A percentile compares a stretch with the other conserved stretches of the same genome.
Evolutionary conservation across 2,113 vertebrate species (phyloP).

Genomic region (Chelonoidis abingdonii): DNA sequence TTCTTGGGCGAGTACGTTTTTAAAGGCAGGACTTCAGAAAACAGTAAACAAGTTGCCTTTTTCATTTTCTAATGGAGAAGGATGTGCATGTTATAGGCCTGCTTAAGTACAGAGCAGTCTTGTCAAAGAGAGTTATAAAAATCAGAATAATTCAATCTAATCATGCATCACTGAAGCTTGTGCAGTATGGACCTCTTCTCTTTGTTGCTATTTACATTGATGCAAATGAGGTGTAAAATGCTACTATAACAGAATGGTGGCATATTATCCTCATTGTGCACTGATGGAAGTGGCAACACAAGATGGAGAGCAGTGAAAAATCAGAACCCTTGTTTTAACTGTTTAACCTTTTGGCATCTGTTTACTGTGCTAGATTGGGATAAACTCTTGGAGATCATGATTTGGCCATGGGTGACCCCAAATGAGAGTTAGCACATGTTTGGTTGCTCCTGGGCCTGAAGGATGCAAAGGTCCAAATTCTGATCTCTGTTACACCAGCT

Average conservation of each 20-base stretch:
- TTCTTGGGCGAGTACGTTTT: background rate
- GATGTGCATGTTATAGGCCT: background rate
- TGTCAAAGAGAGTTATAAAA: background rate
- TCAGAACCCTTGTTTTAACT: accelerated
- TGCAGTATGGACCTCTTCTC: accelerated
- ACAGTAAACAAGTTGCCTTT: background rate
- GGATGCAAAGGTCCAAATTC: background rate
- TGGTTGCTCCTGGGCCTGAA: background rate
- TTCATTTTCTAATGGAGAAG: background rate
- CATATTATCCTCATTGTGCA: accelerated
- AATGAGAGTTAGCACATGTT: background rate
- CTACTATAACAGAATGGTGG: background rate
- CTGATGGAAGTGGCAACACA: background rate
- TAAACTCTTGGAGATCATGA: background rate
- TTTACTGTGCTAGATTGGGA: background rate
- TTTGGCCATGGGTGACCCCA: background rate
- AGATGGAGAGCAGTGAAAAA: accelerated
- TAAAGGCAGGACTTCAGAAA: background rate
- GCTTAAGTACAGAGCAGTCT: background rate
- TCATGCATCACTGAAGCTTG: background rate
- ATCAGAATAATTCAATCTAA: background rate
- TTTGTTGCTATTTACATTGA: background rate
- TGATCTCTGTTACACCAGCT: background rate
- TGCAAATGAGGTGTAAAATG: background rate
- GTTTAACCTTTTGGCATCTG: background rate